Percentiles rank a stretch among this genome's conserved stretches.
Evolutionary conservation across 2,797 vertebrate species (phyloP).

Genomic region (Falco concolor): DNA sequence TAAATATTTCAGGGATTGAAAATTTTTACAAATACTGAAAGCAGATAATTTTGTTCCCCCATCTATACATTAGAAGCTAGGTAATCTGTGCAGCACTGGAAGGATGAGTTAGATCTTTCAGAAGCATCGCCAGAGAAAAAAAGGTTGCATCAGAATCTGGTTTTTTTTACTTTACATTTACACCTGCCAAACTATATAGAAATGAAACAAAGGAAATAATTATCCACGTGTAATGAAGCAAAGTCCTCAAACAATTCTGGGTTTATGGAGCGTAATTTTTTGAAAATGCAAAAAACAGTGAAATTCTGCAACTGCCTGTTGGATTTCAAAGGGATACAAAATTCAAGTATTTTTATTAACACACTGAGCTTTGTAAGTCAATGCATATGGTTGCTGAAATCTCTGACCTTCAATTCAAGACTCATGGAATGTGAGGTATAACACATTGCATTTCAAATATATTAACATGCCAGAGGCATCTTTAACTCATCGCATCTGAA

Average conservation of each 20-base stretch:
- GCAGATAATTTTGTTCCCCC: neutral
- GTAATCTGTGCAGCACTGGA: neutral
- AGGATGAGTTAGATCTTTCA: neutral
- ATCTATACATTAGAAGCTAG: neutral
- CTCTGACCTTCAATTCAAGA: neutral
- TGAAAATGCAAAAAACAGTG: rapidly evolving
- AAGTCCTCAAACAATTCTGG: neutral
- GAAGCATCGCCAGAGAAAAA: neutral
- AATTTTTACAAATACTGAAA: neutral
- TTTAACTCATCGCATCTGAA: neutral
- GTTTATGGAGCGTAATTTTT: neutral
- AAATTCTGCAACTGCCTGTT: neutral
- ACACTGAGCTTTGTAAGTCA: neutral
- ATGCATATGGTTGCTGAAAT: neutral
- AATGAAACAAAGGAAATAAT: neutral
- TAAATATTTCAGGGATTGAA: neutral
- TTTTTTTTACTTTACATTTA: neutral
- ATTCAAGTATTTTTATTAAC: neutral
- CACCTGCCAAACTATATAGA: neutral
- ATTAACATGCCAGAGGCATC: neutral
- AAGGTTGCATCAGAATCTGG: neutral
- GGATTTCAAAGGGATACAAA: neutral
- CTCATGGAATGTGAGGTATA: neutral
- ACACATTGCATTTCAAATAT: neutral
- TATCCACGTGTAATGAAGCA: neutral